phyloP scores from a whole-genome alignment of 2,888 invertebrate genomes.

The Dilophus febrilis region DNA sequence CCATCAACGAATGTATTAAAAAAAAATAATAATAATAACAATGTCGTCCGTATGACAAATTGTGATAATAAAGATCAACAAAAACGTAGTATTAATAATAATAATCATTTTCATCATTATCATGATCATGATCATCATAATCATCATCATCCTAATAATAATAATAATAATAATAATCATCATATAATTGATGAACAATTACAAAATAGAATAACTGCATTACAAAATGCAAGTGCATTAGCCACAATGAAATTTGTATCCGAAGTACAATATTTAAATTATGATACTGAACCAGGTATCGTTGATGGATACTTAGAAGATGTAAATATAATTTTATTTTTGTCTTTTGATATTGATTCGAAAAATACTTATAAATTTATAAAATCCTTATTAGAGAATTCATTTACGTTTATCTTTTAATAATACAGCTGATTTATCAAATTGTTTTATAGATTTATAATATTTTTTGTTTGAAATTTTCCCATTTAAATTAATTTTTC shows the following conservation, averaged over 20 bases:
- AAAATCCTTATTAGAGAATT: too few relatives aligned
- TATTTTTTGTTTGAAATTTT: too few relatives aligned
- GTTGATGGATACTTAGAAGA: slow-evolving; percentile 30
- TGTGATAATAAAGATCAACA: too few relatives aligned
- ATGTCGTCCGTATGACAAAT: too few relatives aligned
- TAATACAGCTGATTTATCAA: too few relatives aligned
- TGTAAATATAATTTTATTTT: slow-evolving; percentile 16
- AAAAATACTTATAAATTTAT: too few relatives aligned
- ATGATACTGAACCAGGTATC: slow-evolving; percentile 17
- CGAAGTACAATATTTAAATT: slow-evolving; percentile 8
- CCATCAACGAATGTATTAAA: slow-evolving; percentile 3
- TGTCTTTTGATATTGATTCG: background rate
- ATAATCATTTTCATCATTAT: background rate
- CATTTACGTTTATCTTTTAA: too few relatives aligned
- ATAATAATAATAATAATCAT: background rate
- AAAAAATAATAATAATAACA: background rate
- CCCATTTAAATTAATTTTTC: background rate
- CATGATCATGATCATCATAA: background rate
- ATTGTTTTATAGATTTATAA: too few relatives aligned
- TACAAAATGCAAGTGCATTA: slow-evolving; percentile 21
- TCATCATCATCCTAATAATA: background rate
- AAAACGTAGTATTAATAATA: too few relatives aligned
- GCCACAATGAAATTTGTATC: slow-evolving; percentile 20
- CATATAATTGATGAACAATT: background rate
- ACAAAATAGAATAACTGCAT: slow-evolving; percentile 14